Evolutionary conservation across 2,113 vertebrate species (phyloP).

Genomic region (Himantopus leucocephalus): DNA sequence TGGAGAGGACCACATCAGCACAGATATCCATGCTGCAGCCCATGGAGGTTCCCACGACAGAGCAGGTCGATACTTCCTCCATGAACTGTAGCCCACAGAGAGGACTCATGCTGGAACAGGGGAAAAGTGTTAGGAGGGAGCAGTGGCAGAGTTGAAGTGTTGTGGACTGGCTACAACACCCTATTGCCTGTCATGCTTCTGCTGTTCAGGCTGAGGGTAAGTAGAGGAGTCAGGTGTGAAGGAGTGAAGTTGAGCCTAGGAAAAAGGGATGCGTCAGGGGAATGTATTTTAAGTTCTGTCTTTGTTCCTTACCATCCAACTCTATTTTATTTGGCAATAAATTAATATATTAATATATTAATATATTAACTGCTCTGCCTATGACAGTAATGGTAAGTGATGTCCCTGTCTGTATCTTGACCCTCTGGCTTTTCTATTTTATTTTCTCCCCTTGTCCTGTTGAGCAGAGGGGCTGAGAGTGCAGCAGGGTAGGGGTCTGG

Average conservation of each 20-base stretch:
- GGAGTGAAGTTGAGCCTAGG: not conserved
- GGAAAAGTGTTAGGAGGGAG: not conserved
- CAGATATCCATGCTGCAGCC: not conserved
- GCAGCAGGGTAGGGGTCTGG: not conserved
- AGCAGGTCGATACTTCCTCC: not conserved
- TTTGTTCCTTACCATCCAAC: not conserved
- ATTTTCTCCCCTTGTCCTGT: not conserved
- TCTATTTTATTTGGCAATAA: not conserved
- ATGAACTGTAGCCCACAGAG: rapidly evolving
- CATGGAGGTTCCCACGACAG: not conserved
- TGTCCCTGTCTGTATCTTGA: not conserved
- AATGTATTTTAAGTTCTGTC: not conserved
- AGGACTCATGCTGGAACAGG: not conserved
- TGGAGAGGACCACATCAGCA: not conserved
- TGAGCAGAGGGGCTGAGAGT: not conserved
- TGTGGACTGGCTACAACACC: not conserved
- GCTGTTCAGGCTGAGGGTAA: not conserved
- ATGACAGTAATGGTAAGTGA: not conserved
- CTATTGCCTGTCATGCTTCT: not conserved
- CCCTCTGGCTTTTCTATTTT: not conserved
- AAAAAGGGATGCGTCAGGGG: not conserved
- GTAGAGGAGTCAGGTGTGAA: not conserved
- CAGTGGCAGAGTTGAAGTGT: rapidly evolving
- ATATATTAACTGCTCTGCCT: not conserved
- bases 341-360: not conserved